Evolutionary conservation across 2,888 invertebrate genomes (phyloP).

Genomic region (Morpho deidamia): DNA sequence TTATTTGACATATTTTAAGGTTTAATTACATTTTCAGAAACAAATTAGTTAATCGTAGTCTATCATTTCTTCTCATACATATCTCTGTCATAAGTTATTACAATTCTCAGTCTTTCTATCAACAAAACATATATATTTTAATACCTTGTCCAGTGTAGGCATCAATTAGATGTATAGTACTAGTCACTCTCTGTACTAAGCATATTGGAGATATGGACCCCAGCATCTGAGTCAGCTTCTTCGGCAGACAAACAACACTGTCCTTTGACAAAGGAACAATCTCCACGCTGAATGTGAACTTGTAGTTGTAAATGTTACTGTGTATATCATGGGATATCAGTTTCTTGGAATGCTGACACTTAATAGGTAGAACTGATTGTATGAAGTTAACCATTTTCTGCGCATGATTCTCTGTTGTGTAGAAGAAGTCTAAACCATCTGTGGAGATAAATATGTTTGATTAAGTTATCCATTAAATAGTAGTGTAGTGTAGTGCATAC

Average conservation of each 20-base stretch:
- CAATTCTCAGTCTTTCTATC: too few species aligned
- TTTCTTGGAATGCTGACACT: constrained; percentile 94
- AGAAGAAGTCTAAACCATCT: constrained; percentile 98
- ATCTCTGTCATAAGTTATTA: too few species aligned
- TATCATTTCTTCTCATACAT: too few species aligned
- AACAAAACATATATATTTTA: too few species aligned
- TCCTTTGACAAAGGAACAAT: constrained; percentile 98
- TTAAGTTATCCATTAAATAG: too few species aligned
- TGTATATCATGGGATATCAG: constrained; percentile 98
- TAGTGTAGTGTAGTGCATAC: too few species aligned
- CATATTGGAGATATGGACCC: constrained; percentile 94
- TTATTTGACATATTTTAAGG: too few species aligned
- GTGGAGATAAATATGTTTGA: constrained; percentile 31
- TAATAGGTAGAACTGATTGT: constrained; percentile 90
- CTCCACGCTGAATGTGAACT: constrained; percentile 95
- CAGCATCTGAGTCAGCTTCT: constrained; percentile 89
- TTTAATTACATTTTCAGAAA: too few species aligned
- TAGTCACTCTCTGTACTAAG: constrained; percentile 92
- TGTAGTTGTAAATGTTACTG: constrained; percentile 97
- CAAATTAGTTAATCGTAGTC: too few species aligned
- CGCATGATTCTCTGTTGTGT: constrained; percentile 91
- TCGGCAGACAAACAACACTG: constrained; percentile 92
- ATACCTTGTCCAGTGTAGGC: constrained; percentile 89
- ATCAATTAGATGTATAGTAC: constrained; percentile 95
- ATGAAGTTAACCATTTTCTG: constrained; percentile 98